Evolutionary conservation across 1,140 invertebrate species (phyloP).

Genomic region (Grapholita molesta): DNA sequence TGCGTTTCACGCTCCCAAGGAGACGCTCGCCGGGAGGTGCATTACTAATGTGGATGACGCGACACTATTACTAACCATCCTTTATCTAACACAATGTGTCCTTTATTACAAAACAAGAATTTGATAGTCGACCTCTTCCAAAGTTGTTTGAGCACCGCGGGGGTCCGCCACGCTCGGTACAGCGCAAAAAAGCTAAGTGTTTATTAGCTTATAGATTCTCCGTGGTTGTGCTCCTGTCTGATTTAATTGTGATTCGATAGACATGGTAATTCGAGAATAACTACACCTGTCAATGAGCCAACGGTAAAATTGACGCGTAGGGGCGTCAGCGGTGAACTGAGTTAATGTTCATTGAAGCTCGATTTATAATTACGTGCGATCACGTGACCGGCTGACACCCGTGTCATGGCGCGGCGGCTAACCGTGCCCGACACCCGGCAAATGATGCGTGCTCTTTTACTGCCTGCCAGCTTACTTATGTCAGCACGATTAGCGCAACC

Average conservation of each 20-base stretch:
- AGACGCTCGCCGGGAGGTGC: constrained; percentile 56
- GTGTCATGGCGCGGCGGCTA: constrained; percentile 48
- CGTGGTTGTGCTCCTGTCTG: constrained; percentile 21
- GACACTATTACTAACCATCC: constrained; percentile 69
- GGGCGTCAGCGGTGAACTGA: constrained; percentile 26
- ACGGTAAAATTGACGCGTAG: constrained; percentile 41
- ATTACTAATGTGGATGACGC: constrained; percentile 65
- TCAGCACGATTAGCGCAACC: constrained; percentile 54
- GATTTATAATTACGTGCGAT: constrained; percentile 45
- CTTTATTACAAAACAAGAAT: constrained; percentile 69
- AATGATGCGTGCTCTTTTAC: constrained; percentile 56
- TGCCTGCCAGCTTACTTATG: constrained; percentile 58
- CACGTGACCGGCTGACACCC: constrained; percentile 39
- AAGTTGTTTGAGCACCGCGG: constrained; percentile 59
- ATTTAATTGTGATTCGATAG: constrained; percentile 14
- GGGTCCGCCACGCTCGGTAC: constrained; percentile 50
- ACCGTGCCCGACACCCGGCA: constrained; percentile 54
- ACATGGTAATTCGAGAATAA: constrained; percentile 4
- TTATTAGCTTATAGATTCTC: constrained; percentile 53
- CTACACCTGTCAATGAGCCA: constrained; percentile 28
- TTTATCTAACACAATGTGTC: constrained; percentile 71
- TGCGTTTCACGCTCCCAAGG: constrained; percentile 31
- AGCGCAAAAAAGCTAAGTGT: constrained; percentile 39
- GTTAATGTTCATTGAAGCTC: constrained; percentile 42
- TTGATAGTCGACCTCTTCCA: constrained; percentile 59